Base-by-base conservation (phyloP, 2,888 invertebrate species). In the Machimus rusticus region DNA sequence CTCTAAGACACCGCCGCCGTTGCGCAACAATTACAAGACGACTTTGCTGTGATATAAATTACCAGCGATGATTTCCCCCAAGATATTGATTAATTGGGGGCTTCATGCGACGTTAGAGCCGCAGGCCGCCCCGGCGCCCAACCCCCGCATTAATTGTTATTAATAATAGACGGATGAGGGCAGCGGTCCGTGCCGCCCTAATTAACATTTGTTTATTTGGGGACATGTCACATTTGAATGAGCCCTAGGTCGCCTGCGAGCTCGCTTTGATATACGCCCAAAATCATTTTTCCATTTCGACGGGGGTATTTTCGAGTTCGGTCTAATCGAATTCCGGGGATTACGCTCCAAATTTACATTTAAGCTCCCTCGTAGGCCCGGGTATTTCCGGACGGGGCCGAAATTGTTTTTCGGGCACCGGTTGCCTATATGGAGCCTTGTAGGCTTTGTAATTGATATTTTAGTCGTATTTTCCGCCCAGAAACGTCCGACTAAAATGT, bases 71-170 rank as follows among this genome's bases (percentile, higher is more conserved):
- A 79, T 79, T 51, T 79, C 51, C 79, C 51, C 51, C 31, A 79
- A 79, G 66, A 51, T 79, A 79, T 46, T 79, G 79, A 79, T 79
- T 79, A 79, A 79, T 79, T 79, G 43, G 51, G 51, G 31, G 28
- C 16, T 28, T 23, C 16, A 79, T 51, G 46, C 51, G 31, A 51
- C 16, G 51, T 34, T 28, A 16, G 28, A 6, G 12, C 19, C 78
- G 19, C 19, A 12, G 12, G 43, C 19, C 43, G 19, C 12, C 9
- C 78, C 28, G 19, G 23, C 57, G 19, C 57, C 43, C 77, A 9
- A 23, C 51, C 28, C 51, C 43, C 23, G 6, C 28, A 79, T 79
- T 79, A 79, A 79, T 79, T 79, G 46, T 79, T 79, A 51, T 79
- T 79, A 28, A 51, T 79, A 79, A 79, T 51, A 79, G 51, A 79